Evolutionary conservation across 2,888 invertebrate genomes (phyloP), one percentile per base, ranked within the genome.

Genomic region (Globia sparganii): DNA sequence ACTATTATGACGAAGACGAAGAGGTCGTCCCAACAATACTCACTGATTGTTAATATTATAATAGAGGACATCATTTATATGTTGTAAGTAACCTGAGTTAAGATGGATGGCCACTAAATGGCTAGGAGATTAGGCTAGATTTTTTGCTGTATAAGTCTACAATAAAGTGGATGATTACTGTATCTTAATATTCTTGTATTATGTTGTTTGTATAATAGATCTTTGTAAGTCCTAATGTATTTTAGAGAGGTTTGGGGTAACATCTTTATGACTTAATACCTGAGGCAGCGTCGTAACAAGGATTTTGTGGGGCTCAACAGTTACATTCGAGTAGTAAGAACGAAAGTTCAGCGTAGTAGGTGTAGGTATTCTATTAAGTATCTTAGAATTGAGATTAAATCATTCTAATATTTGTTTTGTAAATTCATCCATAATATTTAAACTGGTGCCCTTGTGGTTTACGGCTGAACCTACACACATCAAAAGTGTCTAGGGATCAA

Each of bases 11-110:
- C 11, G 70, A 75, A 1, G 68, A 64, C 8, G 70, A 73, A 1
- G 75, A 73, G 78, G 58, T 49, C 65, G 34, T n/a, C 40, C 8
- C 13, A 56, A 53, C 80, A 86, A 81, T 79, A 59, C 62, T 53
- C 25, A 65, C 58, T 64, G 79, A 77, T 86, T 80, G 80, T 81
- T 78, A 77, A 78, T 66, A 76, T 75, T 83, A 74, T 80, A 82
- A 82, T 81, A 65, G 67, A 59, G 76, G 62, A 74, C 77, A 82
- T 82, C 71, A 79, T 84, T 74, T 74, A 61, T 72, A 68, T 34
- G 13, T 31, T 76, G 68, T 72, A 53, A 69, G 71, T 70, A 72
- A 79, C 75, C 82, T 83, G 74, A 13, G 71, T 65, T 13, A 2
- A 72, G 81, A 84, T 80, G 80, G 74, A 83, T 77, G n/a, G 53